Evolutionary conservation across 1,140 invertebrate species (phyloP), one percentile per base, ranked within the genome.

Genomic region (Bombus balteatus): DNA sequence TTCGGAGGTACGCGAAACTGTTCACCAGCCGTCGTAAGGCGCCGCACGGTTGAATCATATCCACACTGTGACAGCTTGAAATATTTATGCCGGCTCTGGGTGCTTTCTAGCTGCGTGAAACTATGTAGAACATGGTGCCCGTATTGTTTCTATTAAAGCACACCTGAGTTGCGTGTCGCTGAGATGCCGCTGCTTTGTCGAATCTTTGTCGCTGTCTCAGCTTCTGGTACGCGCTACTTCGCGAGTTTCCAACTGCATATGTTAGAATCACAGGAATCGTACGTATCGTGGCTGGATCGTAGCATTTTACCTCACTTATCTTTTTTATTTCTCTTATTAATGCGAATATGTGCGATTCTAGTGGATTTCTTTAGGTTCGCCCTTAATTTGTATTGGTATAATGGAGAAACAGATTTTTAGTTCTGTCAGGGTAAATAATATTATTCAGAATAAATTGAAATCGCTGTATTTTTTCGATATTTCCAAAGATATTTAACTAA

Each of bases 121-220:
- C 76, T 73, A 43, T 72, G 71, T 62, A 62, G n/a, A 15, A 34
- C 59, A 34, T 68, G 57, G n/a, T 15, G 2, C 15, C 66, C 53
- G 68, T 80, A 85, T 85, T 85, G 83, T 85, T 85, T 80, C 83
- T 80, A 80, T 85, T 85, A 80, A 65, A 41, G 59, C 73, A 28
- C 81, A 75, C 62, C 74, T 78, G 53, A 76, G 81, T 32, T 25
- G 73, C 32, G 9, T 28, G 82, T 65, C 28, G 43, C 15, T 41
- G 32, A 37, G 53, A 72, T 53, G 76, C 68, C 77, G 68, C 76
- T 71, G 83, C 76, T 80, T 85, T 80, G 83, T 85, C 77, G 77
- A 85, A 85, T 80, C 76, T 72, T 80, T 72, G 68, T 62, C 66
- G 41, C 41, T 41, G 37, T 22, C 37, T n/a, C 53, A 28, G 34